Percentiles rank a stretch among this genome's conserved stretches.
Conservation (phyloP, 2,888 invertebrate species). For the Acholoe squamosa region DNA sequence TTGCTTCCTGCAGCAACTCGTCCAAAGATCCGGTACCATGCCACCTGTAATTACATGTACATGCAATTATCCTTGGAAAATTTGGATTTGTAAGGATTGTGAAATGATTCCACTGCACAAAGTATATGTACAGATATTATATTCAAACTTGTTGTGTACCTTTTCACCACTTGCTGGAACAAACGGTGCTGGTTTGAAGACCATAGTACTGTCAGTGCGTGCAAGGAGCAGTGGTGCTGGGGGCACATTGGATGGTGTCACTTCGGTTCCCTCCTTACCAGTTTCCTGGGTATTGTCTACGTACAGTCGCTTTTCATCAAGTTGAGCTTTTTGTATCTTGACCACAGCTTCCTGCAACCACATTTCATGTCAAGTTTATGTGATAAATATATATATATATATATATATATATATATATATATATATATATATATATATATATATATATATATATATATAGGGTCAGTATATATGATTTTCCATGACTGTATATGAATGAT, state of each 20-base stretch:
- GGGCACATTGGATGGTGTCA: constrained; percentile 73
- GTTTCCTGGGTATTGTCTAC: constrained; percentile 75
- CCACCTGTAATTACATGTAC: constrained; percentile 75
- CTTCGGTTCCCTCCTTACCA: constrained; percentile 66
- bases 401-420: no score
- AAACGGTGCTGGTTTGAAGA: constrained; percentile 81
- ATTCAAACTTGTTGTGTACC: constrained; percentile 71
- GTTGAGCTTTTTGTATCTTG: constrained; percentile 77
- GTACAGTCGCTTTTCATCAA: constrained; percentile 79
- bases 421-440: no score
- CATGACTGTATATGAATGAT: no score
- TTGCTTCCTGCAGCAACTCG: constrained; percentile 79
- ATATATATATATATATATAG: no score
- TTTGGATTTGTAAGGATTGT: no score
- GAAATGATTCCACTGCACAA: no score
- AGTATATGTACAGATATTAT: no score
- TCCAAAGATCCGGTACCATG: constrained; percentile 82
- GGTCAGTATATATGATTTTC: no score
- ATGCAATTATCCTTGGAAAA: no score
- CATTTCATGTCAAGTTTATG: no score
- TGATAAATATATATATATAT: no score
- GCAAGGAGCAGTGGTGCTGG: constrained; percentile 80
- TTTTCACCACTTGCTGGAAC: constrained; percentile 76
- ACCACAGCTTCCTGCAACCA: constrained; percentile 75
- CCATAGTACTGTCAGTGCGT: constrained; percentile 81